phyloP scores from a whole-genome alignment of 2,888 invertebrate genomes.

The Latrodectus hesperus region DNA sequence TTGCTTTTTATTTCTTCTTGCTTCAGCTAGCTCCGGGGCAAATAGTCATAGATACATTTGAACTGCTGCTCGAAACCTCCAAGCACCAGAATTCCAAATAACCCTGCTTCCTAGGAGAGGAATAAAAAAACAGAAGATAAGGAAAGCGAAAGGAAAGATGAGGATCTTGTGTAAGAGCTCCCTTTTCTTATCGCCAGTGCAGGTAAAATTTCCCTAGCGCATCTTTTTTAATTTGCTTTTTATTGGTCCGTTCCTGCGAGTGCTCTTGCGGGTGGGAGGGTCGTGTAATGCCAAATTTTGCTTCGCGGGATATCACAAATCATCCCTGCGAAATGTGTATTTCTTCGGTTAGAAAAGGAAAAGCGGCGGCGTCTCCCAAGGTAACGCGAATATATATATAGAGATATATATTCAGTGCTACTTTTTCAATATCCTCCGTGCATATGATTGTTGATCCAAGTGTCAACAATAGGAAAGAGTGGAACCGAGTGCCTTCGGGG shows the following conservation, averaged over 20 bases:
- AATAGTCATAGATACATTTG: conserved; percentile 56
- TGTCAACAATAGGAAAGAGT: conserved; percentile 64
- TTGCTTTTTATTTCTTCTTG: conserved; percentile 46
- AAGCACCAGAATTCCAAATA: conserved; percentile 50
- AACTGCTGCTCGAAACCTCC: conserved; percentile 5
- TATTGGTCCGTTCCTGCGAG: conserved; percentile 41
- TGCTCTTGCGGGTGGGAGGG: background rate
- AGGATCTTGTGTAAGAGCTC: conserved; percentile 15
- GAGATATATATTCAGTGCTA: conserved; percentile 48
- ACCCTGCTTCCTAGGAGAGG: conserved; percentile 13
- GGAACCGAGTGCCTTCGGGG: conserved; percentile 41
- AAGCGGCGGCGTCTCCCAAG: conserved; percentile 14
- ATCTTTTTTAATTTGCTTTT: conserved; percentile 67
- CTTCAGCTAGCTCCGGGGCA: conserved; percentile 31
- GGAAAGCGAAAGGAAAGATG: background rate
- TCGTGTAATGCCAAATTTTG: conserved; percentile 10
- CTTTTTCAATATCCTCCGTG: conserved; percentile 67
- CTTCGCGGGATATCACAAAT: conserved; percentile 27
- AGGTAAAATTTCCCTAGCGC: conserved; percentile 47
- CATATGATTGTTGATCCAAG: conserved; percentile 67
- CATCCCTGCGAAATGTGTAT: conserved; percentile 35
- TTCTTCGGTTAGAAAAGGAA: conserved; percentile 28
- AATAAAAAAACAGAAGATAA: background rate
- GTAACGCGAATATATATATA: conserved; percentile 7
- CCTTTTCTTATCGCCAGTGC: conserved; percentile 20